Percentiles rank a stretch among this genome's conserved stretches.
These are phyloP conservation scores for Malurus cyaneus DNA, from an alignment of 2,113 vertebrate genomes.

Conservation along the genomic window DNA sequence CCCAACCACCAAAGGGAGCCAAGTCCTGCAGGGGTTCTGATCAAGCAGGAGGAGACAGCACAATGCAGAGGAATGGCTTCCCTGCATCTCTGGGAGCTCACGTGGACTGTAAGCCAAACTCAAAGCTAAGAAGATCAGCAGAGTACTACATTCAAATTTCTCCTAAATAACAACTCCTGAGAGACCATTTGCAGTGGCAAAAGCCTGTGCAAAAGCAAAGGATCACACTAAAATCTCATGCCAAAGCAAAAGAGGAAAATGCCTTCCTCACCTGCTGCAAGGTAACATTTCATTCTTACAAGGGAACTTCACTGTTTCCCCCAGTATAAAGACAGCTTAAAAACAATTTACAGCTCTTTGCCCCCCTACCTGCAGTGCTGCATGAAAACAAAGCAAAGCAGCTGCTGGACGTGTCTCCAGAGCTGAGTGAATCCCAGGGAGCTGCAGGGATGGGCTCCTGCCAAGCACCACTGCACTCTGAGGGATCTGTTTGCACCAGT, in stretches of 20 bases:
- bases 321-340: background rate
- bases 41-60: background rate
- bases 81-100: background rate
- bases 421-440: background rate
- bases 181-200: background rate
- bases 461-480: conserved; percentile 14
- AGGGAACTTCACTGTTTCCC: background rate
- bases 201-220: background rate
- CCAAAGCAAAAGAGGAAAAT: background rate
- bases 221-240: background rate
- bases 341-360: background rate
- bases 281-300: background rate
- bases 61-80: background rate
- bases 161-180: background rate
- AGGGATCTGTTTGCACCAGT: background rate
- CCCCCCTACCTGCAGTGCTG: background rate
- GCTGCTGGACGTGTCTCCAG: background rate
- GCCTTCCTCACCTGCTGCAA: background rate
- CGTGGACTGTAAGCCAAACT: background rate
- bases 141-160: background rate
- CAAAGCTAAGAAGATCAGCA: background rate
- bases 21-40: fast-evolving
- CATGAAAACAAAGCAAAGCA: conserved; percentile 33
- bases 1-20: background rate
- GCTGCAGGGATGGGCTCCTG: conserved; percentile 45